These are phyloP conservation scores for Coregonus sp. DNA, from an alignment of 2,797 vertebrate genomes.

Conservation along the genomic window DNA sequence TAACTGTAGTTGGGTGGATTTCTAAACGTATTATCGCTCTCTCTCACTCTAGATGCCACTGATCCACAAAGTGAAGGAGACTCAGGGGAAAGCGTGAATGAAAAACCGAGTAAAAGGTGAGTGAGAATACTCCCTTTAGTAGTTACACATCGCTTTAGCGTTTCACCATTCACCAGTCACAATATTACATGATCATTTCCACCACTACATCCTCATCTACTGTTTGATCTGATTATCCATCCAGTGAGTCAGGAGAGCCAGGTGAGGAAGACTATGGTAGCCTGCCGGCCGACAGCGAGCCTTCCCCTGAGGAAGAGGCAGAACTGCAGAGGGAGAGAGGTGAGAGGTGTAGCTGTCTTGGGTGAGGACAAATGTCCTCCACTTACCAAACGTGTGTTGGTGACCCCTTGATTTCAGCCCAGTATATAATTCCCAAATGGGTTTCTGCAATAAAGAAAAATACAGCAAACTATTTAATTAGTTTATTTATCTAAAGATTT, in stretches of 20 bases:
- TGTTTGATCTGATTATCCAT: slow-evolving; percentile 5
- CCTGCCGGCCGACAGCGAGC: slow-evolving; percentile 59
- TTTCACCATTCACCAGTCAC: too few species aligned
- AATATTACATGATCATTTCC: too few species aligned
- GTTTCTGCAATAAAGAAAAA: too few species aligned
- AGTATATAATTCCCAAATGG: not conserved
- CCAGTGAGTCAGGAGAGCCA: slow-evolving; percentile 35
- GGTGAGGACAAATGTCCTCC: not conserved
- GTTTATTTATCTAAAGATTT: not conserved
- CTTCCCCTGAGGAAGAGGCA: slow-evolving; percentile 65
- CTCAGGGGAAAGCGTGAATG: slow-evolving; percentile 47
- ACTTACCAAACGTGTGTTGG: not conserved
- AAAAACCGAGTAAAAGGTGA: slow-evolving; percentile 42
- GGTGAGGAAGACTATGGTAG: slow-evolving; percentile 40
- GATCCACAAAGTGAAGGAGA: slow-evolving; percentile 53
- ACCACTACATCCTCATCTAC: too few species aligned
- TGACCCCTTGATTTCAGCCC: not conserved
- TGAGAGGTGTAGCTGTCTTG: slow-evolving; percentile 43
- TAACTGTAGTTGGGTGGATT: not conserved
- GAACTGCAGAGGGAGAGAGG: slow-evolving; percentile 80
- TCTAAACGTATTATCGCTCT: not conserved
- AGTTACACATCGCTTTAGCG: too few species aligned
- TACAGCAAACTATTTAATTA: too few species aligned
- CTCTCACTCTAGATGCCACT: slow-evolving; percentile 58
- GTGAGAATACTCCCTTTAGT: not conserved